These are phyloP conservation scores for Volucella inanis DNA, from an alignment of 2,888 invertebrate species.

Conservation along the genomic window DNA sequence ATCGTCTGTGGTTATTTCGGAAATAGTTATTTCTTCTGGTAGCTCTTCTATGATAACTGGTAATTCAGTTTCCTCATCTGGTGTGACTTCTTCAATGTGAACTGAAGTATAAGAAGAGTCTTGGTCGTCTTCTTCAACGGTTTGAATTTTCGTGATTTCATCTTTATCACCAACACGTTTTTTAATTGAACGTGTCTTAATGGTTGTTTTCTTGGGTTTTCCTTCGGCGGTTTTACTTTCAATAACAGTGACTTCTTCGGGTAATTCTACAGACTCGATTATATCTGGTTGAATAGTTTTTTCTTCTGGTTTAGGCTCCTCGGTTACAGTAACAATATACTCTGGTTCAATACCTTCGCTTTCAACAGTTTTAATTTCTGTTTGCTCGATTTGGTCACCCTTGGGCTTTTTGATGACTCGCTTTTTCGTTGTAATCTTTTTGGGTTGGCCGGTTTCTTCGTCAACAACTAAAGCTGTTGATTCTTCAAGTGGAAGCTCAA, in stretches of 20 bases:
- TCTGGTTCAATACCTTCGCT: constrained; percentile 82
- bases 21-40: constrained; percentile 80
- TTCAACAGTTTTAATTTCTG: constrained; percentile 83
- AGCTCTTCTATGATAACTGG: constrained; percentile 80
- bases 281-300: constrained; percentile 41
- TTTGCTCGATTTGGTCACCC: constrained; percentile 82
- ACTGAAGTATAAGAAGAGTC: constrained; percentile 80
- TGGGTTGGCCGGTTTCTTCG: constrained; percentile 77
- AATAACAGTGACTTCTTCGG: constrained; percentile 80
- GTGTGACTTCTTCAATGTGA: constrained; percentile 78
- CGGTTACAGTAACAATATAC: constrained; percentile 78
- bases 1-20: constrained; percentile 80
- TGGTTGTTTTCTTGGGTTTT: constrained; percentile 79
- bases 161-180: constrained; percentile 82
- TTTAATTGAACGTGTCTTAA: constrained; percentile 81
- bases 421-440: constrained; percentile 82
- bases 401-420: constrained; percentile 82
- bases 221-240: constrained; percentile 80
- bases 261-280: constrained; percentile 78
- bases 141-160: constrained; percentile 82
- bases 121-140: constrained; percentile 80
- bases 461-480: constrained; percentile 78
- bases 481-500: constrained; percentile 79
- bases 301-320: constrained; percentile 76
- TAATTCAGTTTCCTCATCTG: constrained; percentile 78